Conservation (phyloP, 1,140 invertebrate species). For the Caenorhabditis remanei region DNA sequence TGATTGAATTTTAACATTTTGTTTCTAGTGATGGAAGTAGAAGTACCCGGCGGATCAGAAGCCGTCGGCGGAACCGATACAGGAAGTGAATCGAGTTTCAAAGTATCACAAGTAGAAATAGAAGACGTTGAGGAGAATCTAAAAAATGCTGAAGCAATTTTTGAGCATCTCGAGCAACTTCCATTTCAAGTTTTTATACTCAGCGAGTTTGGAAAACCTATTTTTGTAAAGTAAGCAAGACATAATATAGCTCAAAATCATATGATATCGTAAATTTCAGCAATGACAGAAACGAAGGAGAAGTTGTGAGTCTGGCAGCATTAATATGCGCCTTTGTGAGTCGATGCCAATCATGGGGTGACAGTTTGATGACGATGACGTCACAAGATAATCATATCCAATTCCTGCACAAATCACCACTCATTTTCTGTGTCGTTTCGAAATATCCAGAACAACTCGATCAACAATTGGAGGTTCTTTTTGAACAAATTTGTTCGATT, state of each 20-base stretch:
- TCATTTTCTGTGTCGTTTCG: slow-evolving; percentile 59
- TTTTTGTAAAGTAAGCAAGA: slow-evolving; percentile 61
- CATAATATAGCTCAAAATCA: neutral
- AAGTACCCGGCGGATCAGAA: slow-evolving; percentile 51
- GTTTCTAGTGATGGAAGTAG: neutral
- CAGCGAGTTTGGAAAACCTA: slow-evolving; percentile 60
- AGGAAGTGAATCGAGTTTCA: slow-evolving; percentile 33
- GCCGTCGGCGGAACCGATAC: slow-evolving; percentile 11
- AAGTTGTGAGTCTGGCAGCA: slow-evolving; percentile 60
- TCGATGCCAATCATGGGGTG: slow-evolving; percentile 57
- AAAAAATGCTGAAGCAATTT: slow-evolving; percentile 43
- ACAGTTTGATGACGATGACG: slow-evolving; percentile 58
- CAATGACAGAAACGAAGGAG: slow-evolving; percentile 57
- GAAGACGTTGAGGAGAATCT: slow-evolving; percentile 49
- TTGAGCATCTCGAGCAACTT: slow-evolving; percentile 53
- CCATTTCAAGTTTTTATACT: slow-evolving; percentile 60
- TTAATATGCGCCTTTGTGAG: slow-evolving; percentile 62
- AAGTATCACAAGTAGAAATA: slow-evolving; percentile 34
- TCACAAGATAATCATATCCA: slow-evolving; percentile 61
- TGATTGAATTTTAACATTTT: neutral
- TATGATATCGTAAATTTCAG: neutral
- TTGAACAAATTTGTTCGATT: slow-evolving; percentile 64
- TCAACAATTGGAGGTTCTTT: slow-evolving; percentile 56
- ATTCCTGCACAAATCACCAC: slow-evolving; percentile 54
- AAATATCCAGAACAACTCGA: slow-evolving; percentile 22